Evolutionary conservation across 2,888 invertebrate species (phyloP).

Genomic region (Aleiodes testaceus): DNA sequence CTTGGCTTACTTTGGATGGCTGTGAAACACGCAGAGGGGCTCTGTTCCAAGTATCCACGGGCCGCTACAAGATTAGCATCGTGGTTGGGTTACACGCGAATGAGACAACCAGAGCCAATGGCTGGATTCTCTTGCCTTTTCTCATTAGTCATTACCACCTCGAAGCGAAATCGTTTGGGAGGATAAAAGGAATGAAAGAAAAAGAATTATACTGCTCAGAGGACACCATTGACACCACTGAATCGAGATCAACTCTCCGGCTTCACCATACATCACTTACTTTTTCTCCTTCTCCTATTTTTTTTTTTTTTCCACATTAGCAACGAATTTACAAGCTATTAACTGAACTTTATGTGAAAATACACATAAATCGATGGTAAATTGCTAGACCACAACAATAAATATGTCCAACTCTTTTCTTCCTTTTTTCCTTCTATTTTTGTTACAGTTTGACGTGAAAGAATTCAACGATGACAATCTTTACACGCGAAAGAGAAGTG

Average conservation of each 20-base stretch:
- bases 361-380: neutral
- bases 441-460: too few species aligned
- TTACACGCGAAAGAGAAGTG: conserved; percentile 19
- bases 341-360: neutral
- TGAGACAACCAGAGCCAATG: conserved; percentile 56
- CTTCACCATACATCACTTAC: conserved; percentile 39
- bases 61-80: conserved; percentile 68
- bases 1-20: conserved; percentile 50
- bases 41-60: conserved; percentile 62
- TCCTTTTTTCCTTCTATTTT: neutral
- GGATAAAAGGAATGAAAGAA: conserved; percentile 10
- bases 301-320: conserved; percentile 5
- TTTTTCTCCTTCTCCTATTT: conserved; percentile 37
- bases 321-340: conserved; percentile 38
- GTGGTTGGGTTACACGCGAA: conserved; percentile 66
- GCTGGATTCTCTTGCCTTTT: conserved; percentile 55
- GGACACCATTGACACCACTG: conserved; percentile 45
- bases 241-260: conserved; percentile 51
- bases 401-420: neutral
- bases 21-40: conserved; percentile 56
- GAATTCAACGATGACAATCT: conserved; percentile 13
- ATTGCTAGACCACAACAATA: neutral
- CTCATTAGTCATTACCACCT: conserved; percentile 61
- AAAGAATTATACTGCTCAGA: conserved; percentile 21
- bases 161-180: conserved; percentile 45